Evolutionary conservation across 92 coral and sea anemone species (phyloP), one percentile per base, ranked within the genome.

Genomic region (Heteractis magnifica): DNA sequence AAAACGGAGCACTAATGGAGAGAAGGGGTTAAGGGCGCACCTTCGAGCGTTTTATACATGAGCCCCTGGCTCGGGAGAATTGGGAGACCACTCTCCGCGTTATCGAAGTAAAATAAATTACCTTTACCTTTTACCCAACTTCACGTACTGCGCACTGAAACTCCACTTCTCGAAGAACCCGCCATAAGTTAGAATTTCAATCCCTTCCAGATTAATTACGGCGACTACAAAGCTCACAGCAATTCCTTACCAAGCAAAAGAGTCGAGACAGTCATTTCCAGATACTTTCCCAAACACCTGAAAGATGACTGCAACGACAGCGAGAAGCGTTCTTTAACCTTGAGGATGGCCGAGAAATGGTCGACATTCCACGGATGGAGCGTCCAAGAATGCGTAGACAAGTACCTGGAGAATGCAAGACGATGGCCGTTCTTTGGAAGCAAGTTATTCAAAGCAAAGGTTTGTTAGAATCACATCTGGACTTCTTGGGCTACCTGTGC

Each of bases 391-490:
- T 90, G 98, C 70, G 97, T 95, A 0, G 92, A 86, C 62, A 87
- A 83, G 83, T 95, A 94, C 77, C 88, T 95, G 26, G 92, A 91
- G 49, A 95, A 92, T 84, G 97, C 98, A 0, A 87, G 90, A 56
- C 85, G 90, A 52, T 95, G 98, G 98, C 93, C 98, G 9, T 87
- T 94, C 79, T 94, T 95, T 75, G 98, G 98, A 78, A 92, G 94
- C 81, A 95, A 90, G 91, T 85, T 95, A 15, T 94, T 95, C 83
- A 93, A 92, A 76, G 98, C 98, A 9, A 91, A 94, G 98, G 98
- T 95, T 62, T 56, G 82, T 79, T 34, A 12, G 16, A 34, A 34
- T 26, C 8, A 72, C 20, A 9, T n/a, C 15, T 14, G 51, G 6
- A 15, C 6, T 65, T 10, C 55, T 64, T 80, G 58, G 71, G 3